A percentile compares a stretch with the other conserved stretches of the same genome.
Conservation (phyloP, 2,888 invertebrate genomes). For the Ptychoptera albimana region DNA sequence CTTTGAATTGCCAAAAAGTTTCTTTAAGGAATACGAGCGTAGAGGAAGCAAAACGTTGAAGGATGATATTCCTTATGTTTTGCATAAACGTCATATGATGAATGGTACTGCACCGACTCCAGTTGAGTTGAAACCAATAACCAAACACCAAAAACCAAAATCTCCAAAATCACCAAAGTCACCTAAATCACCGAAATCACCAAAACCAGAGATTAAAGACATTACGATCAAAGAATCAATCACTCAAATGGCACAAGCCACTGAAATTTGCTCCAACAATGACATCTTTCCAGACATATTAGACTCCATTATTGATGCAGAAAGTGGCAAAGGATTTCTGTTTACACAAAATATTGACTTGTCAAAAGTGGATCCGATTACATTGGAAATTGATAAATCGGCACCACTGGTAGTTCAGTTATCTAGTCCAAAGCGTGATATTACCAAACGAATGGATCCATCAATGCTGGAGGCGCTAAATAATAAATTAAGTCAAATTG, state of each 20-base stretch:
- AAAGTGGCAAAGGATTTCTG: slow-evolving; percentile 41
- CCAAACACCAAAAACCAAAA: slow-evolving; percentile 37
- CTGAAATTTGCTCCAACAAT: slow-evolving; percentile 9
- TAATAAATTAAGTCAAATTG: slow-evolving; percentile 57
- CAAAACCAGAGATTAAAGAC: slow-evolving; percentile 27
- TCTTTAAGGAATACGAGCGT: slow-evolving; percentile 49
- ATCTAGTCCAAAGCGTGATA: slow-evolving; percentile 54
- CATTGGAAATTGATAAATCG: slow-evolving; percentile 52
- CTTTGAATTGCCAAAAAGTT: slow-evolving; percentile 56
- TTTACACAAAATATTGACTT: slow-evolving; percentile 61
- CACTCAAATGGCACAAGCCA: slow-evolving; percentile 17
- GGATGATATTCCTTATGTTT: slow-evolving; percentile 69
- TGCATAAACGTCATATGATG: slow-evolving; percentile 73
- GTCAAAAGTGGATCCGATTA: slow-evolving; percentile 56
- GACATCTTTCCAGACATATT: slow-evolving; percentile 39
- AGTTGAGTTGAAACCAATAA: slow-evolving; percentile 21
- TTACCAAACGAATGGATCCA: slow-evolving; percentile 51
- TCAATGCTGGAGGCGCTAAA: slow-evolving; percentile 49
- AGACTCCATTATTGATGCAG: slow-evolving; percentile 29
- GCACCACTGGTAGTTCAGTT: slow-evolving; percentile 38
- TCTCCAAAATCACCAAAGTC: slow-evolving; percentile 49
- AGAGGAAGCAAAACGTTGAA: slow-evolving; percentile 32
- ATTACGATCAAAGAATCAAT: slow-evolving; percentile 15
- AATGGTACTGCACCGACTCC: slow-evolving; percentile 61
- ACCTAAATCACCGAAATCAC: slow-evolving; percentile 44